phyloP scores from a whole-genome alignment of 2,797 vertebrate species.

The Picus viridis region DNA sequence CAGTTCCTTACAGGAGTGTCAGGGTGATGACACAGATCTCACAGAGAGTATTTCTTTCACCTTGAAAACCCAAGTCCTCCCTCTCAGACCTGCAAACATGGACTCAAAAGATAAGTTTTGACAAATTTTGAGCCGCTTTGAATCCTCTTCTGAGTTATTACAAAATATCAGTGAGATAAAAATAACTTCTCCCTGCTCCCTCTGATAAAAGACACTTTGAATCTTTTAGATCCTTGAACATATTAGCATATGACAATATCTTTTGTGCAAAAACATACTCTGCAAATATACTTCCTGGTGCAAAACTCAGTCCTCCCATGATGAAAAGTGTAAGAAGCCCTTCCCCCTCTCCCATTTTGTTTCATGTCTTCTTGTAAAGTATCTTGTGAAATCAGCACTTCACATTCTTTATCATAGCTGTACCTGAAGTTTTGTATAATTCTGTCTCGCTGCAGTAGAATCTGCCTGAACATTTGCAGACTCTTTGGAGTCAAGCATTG shows the following conservation, averaged over 20 bases:
- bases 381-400: conserved; percentile 38
- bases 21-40: not conserved
- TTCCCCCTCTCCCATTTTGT: not conserved
- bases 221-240: not conserved
- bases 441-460: conserved; percentile 15
- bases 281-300: not conserved
- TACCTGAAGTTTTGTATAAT: conserved; percentile 31
- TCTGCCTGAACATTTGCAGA: conserved; percentile 32
- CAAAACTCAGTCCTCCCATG: not conserved
- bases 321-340: not conserved
- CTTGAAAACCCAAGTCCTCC: not conserved
- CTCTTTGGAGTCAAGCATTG: conserved; percentile 28
- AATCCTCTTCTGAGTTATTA: not conserved
- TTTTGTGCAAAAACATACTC: not conserved
- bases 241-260: not conserved
- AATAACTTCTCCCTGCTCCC: not conserved
- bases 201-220: not conserved
- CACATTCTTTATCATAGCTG: not conserved
- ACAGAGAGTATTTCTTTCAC: not conserved
- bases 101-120: not conserved
- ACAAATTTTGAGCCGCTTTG: not conserved
- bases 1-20: not conserved
- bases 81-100: not conserved
- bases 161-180: not conserved
- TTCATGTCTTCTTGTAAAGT: conserved; percentile 14